Percentiles rank a stretch among this genome's conserved stretches.
These are phyloP conservation scores for Chamaea fasciata DNA, from an alignment of 2,113 vertebrate species.

Conservation along the genomic window DNA sequence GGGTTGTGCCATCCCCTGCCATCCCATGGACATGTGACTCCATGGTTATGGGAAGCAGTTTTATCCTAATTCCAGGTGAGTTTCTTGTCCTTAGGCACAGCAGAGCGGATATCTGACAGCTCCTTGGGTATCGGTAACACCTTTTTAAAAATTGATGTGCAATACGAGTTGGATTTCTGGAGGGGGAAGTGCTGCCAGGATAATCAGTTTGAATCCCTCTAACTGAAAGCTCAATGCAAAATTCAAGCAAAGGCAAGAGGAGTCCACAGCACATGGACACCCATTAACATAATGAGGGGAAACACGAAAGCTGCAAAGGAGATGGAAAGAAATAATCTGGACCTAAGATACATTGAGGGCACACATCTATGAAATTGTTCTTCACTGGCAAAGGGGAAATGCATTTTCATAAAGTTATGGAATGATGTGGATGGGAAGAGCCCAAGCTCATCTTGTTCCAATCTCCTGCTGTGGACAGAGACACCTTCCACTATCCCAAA, in stretches of 20 bases:
- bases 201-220: constrained; percentile 36
- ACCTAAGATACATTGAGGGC: background rate
- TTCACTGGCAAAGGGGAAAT: background rate
- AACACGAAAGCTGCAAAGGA: background rate
- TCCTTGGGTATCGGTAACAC: constrained; percentile 30
- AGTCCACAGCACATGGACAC: background rate
- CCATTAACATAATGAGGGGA: background rate
- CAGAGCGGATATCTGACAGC: background rate
- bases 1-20: background rate
- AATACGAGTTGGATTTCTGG: constrained; percentile 36
- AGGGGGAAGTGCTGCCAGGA: constrained; percentile 19
- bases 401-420: background rate
- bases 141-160: constrained; percentile 19
- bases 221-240: constrained; percentile 37
- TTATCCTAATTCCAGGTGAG: background rate
- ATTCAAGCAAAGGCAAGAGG: background rate
- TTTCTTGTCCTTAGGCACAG: background rate
- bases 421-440: background rate
- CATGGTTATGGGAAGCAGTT: background rate
- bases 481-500: background rate
- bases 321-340: background rate
- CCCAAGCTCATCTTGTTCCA: background rate
- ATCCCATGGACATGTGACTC: fast-evolving
- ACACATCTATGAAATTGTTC: background rate
- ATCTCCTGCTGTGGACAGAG: background rate